Conservation (phyloP, 2,888 invertebrate species). For the Caenorhabditis angaria region DNA sequence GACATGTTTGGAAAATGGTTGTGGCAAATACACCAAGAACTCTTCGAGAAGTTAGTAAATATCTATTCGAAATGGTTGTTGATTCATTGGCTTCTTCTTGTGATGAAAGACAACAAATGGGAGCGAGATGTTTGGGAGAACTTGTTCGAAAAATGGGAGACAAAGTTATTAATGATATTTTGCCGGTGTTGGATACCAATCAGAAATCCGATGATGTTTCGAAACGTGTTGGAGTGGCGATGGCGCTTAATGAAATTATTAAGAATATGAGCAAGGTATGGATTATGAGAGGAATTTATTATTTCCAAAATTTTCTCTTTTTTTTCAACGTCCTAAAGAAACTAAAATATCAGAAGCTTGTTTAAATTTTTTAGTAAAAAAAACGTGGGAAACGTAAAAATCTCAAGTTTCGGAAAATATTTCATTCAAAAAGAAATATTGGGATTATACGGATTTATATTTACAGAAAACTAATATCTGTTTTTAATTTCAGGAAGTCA, state of each 20-base stretch:
- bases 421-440: too few relatives aligned
- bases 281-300: neutral
- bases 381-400: too few relatives aligned
- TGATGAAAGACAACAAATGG: constrained; percentile 92
- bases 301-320: neutral
- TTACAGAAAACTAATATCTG: neutral
- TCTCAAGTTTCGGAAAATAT: too few relatives aligned
- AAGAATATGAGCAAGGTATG: constrained; percentile 88
- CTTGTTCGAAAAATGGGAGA: constrained; percentile 95
- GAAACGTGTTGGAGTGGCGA: constrained; percentile 97
- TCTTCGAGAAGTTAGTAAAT: constrained; percentile 91
- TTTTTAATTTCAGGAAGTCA: constrained; percentile 47
- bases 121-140: constrained; percentile 94
- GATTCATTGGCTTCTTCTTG: constrained; percentile 94
- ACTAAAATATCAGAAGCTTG: too few relatives aligned
- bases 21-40: constrained; percentile 97
- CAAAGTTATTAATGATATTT: constrained; percentile 79
- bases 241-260: constrained; percentile 95
- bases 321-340: too few relatives aligned
- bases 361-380: too few relatives aligned
- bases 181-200: constrained; percentile 93
- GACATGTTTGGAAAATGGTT: constrained; percentile 99
- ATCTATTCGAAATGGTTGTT: constrained; percentile 84
- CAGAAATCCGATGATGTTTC: constrained; percentile 89
- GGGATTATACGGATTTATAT: neutral